Evolutionary conservation across 23 tunicate genomes (phyloP).

Genomic region (Styela plicata): DNA sequence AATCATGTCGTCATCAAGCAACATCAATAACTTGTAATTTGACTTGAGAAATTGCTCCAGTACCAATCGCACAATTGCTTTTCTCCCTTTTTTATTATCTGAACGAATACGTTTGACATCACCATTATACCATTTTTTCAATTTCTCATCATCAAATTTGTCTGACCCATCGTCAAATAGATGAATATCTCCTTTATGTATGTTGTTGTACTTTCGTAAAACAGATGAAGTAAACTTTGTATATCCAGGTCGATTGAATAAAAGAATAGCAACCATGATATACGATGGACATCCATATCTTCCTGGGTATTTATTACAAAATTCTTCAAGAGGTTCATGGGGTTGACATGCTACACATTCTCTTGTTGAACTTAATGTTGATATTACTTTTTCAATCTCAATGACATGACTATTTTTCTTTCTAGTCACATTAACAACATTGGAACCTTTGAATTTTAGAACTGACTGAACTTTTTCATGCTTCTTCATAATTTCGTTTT

Average conservation of each 20-base stretch:
- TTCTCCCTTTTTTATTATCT: neutral
- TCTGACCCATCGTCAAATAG: neutral
- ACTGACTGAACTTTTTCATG: neutral
- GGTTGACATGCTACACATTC: neutral
- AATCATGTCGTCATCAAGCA: neutral
- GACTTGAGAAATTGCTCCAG: neutral
- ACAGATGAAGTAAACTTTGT: slow-evolving; percentile 15
- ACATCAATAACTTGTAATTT: neutral
- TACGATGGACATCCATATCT: neutral
- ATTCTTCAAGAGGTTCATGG: neutral
- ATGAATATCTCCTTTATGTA: neutral
- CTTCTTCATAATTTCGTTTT: neutral
- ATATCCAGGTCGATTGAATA: neutral
- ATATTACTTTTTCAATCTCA: neutral
- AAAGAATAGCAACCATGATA: neutral
- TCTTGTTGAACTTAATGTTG: neutral
- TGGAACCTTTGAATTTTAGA: too few species aligned
- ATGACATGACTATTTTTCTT: neutral
- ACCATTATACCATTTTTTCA: neutral
- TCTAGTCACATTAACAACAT: neutral
- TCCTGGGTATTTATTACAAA: neutral
- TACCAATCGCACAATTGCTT: neutral
- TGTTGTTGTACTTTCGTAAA: neutral
- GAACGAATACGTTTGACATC: neutral
- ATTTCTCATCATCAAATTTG: neutral